These are phyloP conservation scores for Clivina fossor DNA, from an alignment of 2,888 invertebrate genomes.

Conservation along the genomic window DNA sequence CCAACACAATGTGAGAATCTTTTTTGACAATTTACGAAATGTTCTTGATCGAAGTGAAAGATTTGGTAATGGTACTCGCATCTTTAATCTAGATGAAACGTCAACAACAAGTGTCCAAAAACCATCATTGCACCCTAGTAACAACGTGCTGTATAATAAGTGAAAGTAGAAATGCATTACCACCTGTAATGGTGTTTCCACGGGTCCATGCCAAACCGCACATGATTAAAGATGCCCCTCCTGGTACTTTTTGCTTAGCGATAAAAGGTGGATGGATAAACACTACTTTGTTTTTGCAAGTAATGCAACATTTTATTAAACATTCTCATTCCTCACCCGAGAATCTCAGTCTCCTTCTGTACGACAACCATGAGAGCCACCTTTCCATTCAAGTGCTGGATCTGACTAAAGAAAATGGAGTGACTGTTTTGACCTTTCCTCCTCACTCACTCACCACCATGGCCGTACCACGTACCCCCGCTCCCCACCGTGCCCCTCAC, in stretches of 20 bases:
- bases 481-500: too few relatives aligned
- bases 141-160: constrained; percentile 45
- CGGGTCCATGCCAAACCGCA: constrained; percentile 44
- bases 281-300: constrained; percentile 45
- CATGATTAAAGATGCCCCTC: constrained; percentile 47
- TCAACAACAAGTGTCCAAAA: constrained; percentile 39
- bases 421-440: constrained; percentile 49
- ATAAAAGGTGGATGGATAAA: constrained; percentile 49
- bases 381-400: constrained; percentile 39
- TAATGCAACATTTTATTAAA: constrained; percentile 49
- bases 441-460: too few relatives aligned
- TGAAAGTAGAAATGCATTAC: constrained; percentile 44
- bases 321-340: constrained; percentile 39
- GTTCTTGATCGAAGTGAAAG: constrained; percentile 27
- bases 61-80: constrained; percentile 32
- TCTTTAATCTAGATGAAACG: constrained; percentile 42
- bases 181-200: constrained; percentile 48
- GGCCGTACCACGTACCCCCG: too few relatives aligned
- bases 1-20: constrained; percentile 36
- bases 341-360: constrained; percentile 44
- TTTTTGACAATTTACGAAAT: constrained; percentile 34
- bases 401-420: constrained; percentile 47
- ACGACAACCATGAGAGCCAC: constrained; percentile 48
- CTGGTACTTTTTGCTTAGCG: constrained; percentile 47
- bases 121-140: constrained; percentile 43